Percentiles rank a stretch among this genome's conserved stretches.
Conservation (phyloP, 2,797 vertebrate species). For the Triplophysa bombifrons region DNA sequence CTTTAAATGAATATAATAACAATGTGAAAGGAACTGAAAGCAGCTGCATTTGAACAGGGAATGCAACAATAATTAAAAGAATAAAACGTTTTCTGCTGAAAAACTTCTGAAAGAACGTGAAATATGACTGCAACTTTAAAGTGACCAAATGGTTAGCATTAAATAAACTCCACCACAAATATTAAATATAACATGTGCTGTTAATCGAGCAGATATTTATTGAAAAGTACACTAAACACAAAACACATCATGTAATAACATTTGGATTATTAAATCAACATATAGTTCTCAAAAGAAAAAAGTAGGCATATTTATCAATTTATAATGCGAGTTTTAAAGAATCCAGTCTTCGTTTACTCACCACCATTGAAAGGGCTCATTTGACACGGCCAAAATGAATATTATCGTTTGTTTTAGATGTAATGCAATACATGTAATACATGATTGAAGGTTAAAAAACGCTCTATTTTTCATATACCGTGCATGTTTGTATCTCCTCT, state of each 20-base stretch:
- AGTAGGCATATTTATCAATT: not conserved
- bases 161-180: constrained; percentile 12
- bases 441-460: too few relatives aligned
- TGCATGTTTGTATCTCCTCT: too few relatives aligned
- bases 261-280: not conserved
- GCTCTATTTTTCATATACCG: too few relatives aligned
- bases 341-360: not conserved
- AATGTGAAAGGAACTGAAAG: constrained; percentile 25
- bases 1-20: constrained; percentile 19
- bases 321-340: not conserved
- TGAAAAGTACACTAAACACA: constrained; percentile 4
- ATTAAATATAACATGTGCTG: not conserved
- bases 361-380: too few relatives aligned
- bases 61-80: constrained; percentile 27
- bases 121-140: not conserved
- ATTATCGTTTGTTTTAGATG: too few relatives aligned
- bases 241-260: constrained; percentile 9
- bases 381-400: too few relatives aligned
- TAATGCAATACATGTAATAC: too few relatives aligned
- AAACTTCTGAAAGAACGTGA: not conserved
- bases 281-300: not conserved
- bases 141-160: constrained; percentile 13
- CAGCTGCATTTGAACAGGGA: constrained; percentile 15
- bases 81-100: not conserved
- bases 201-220: not conserved